Conservation (phyloP, 1,140 invertebrate genomes). For the Ptiloglossa arizonensis region DNA sequence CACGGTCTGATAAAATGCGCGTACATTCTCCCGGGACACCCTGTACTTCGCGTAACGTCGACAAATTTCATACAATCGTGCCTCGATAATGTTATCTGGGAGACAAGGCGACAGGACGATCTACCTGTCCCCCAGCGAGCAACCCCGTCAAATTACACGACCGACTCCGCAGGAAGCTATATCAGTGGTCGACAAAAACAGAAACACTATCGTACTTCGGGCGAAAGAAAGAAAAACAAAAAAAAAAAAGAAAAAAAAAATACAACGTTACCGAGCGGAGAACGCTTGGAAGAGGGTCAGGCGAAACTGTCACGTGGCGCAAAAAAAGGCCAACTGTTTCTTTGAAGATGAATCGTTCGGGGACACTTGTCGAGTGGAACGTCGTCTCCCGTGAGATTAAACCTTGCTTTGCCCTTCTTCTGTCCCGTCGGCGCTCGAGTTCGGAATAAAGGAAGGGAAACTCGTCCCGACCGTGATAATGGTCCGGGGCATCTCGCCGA, state of each 20-base stretch:
- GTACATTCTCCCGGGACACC: too few species aligned
- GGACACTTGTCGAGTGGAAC: slow-evolving; percentile 64
- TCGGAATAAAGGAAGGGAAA: slow-evolving; percentile 47
- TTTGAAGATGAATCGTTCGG: slow-evolving; percentile 67
- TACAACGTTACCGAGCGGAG: slow-evolving; percentile 25
- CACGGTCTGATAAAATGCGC: too few species aligned
- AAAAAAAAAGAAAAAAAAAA: slow-evolving; percentile 13
- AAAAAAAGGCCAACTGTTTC: slow-evolving; percentile 61
- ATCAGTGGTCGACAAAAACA: slow-evolving; percentile 5
- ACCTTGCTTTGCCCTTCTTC: slow-evolving; percentile 34
- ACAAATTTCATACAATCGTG: slow-evolving; percentile 15
- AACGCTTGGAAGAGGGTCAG: slow-evolving; percentile 17
- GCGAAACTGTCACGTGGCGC: slow-evolving; percentile 29
- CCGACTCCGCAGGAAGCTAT: slow-evolving; percentile 9
- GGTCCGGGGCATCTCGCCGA: slow-evolving; percentile 54
- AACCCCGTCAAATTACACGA: slow-evolving; percentile 42
- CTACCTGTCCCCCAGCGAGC: not conserved
- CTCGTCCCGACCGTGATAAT: slow-evolving; percentile 60
- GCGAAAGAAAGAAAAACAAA: not conserved
- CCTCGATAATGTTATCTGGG: not conserved
- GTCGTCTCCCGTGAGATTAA: slow-evolving; percentile 65
- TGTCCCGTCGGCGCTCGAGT: slow-evolving; percentile 43
- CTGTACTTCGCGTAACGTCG: not conserved
- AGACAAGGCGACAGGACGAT: not conserved
- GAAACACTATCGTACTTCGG: slow-evolving; percentile 4